Percentiles rank a stretch among this genome's conserved stretches.
phyloP scores from a whole-genome alignment of 2,888 invertebrate species.

The Polydrusus cervinus region DNA sequence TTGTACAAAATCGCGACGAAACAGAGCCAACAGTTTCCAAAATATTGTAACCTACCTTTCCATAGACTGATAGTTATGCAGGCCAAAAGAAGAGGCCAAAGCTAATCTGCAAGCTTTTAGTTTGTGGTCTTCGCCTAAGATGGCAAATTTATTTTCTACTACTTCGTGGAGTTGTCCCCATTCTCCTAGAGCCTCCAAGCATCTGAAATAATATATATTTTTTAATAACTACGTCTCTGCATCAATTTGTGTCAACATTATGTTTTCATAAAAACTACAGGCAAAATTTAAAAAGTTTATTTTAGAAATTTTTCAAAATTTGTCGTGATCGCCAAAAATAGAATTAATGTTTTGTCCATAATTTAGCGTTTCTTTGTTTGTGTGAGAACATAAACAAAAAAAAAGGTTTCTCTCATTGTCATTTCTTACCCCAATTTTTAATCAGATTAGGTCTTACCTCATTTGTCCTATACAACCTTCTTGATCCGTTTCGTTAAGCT shows the following conservation, averaged over 20 bases:
- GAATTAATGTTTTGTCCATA: too few relatives aligned
- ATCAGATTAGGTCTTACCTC: constrained; percentile 71
- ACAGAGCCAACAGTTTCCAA: too few relatives aligned
- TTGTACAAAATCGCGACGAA: too few relatives aligned
- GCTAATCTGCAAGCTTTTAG: constrained; percentile 91
- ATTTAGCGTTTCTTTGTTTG: too few relatives aligned
- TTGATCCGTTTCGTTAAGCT: constrained; percentile 76
- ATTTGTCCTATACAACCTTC: constrained; percentile 93
- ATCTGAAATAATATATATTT: constrained; percentile 68
- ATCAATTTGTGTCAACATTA: too few relatives aligned
- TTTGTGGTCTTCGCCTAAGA: constrained; percentile 74
- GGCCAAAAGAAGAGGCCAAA: constrained; percentile 96
- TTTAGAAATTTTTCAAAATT: too few relatives aligned
- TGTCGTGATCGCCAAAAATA: too few relatives aligned
- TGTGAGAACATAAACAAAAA: too few relatives aligned
- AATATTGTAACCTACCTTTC: constrained; percentile 72
- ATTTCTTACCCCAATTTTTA: too few relatives aligned
- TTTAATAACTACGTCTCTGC: not conserved
- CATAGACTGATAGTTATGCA: constrained; percentile 96
- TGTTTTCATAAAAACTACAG: too few relatives aligned
- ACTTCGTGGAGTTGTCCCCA: constrained; percentile 92
- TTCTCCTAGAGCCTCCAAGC: constrained; percentile 95
- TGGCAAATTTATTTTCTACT: constrained; percentile 84
- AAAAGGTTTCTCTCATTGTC: too few relatives aligned
- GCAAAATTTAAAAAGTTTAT: too few relatives aligned